Percentiles rank a stretch among this genome's conserved stretches.
Conservation (phyloP, 2,888 invertebrate genomes). For the Callinectes sapidus region DNA sequence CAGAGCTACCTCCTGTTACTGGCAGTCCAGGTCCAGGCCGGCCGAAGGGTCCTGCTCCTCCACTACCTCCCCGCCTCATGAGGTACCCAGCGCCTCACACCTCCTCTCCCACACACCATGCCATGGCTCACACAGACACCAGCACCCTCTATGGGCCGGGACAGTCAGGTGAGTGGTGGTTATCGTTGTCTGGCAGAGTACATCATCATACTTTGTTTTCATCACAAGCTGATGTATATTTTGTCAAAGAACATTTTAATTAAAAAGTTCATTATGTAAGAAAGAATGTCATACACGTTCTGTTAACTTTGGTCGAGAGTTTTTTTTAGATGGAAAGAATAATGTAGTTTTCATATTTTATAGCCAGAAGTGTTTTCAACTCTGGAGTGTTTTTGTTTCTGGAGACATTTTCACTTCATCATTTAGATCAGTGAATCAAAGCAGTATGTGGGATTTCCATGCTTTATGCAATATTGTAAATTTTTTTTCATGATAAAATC, state of each 20-base stretch:
- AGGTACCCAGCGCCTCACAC: conserved; percentile 39
- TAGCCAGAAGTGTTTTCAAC: too few species aligned
- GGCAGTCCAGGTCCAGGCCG: conserved; percentile 46
- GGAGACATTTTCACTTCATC: too few species aligned
- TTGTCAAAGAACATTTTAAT: too few species aligned
- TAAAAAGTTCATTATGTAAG: too few species aligned
- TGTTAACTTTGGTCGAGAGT: too few species aligned
- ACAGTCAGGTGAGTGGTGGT: conserved; percentile 39
- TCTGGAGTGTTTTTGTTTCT: too few species aligned
- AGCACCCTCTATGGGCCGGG: conserved; percentile 41
- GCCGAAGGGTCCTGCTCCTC: conserved; percentile 55
- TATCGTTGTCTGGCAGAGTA: neutral
- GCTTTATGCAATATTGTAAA: neutral
- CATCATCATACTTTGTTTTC: neutral
- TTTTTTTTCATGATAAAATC: neutral
- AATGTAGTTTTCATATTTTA: too few species aligned
- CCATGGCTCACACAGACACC: neutral
- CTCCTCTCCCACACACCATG: conserved; percentile 35
- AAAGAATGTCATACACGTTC: too few species aligned
- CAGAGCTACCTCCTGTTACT: conserved; percentile 43
- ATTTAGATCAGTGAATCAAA: too few species aligned
- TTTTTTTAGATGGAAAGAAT: too few species aligned
- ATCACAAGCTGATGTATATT: neutral
- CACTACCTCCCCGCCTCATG: conserved; percentile 60
- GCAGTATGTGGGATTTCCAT: neutral